Evolutionary conservation across 2,888 invertebrate species (phyloP), one percentile per base, ranked within the genome.

Genomic region (Platycheirus rosarum): DNA sequence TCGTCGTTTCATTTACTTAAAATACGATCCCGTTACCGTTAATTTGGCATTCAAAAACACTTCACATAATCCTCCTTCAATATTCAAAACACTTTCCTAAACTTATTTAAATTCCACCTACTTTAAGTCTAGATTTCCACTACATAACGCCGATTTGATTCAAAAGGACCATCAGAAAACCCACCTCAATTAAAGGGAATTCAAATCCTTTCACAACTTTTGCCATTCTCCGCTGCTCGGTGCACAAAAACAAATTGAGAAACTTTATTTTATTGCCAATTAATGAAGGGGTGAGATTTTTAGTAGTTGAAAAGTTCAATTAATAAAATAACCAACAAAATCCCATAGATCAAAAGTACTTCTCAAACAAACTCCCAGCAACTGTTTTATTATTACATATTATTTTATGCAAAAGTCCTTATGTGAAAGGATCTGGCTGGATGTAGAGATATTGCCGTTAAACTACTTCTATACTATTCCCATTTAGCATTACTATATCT

Each of bases 361-460:
- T 29, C 26, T 32, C n/a, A 29, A 29, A n/a, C 6, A 44, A 60
- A 60, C 29, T 40, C 40, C 14, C 13, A 2, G 40, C n/a, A 57
- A 40, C 57, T 57, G 26, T 40, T 57, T 57, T 57, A 40, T 37
- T 55, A 55, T 55, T 55, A 37, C 35, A 42, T 60, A 60, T 60
- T 60, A 60, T 60, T 57, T 57, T 32, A 60, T 44, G 29, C 29
- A 44, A 60, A 32, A 60, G 42, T 60, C 60, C 60, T 40, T 60
- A 60, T 44, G 60, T 29, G 16, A 60, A 37, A 40, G 7, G 8
- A 48, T 3, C 9, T 46, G 3, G 11, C n/a, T 26, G 26, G 23
- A 26, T 46, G 20, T 46, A 5, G 23, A 26, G 5, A n/a, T n/a
- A n/a, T 40, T 7, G 26, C 16, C n/a, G 11, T 8, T 16, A 42